Conservation (phyloP, 1,140 invertebrate species). For the Trichonephila clavata region DNA sequence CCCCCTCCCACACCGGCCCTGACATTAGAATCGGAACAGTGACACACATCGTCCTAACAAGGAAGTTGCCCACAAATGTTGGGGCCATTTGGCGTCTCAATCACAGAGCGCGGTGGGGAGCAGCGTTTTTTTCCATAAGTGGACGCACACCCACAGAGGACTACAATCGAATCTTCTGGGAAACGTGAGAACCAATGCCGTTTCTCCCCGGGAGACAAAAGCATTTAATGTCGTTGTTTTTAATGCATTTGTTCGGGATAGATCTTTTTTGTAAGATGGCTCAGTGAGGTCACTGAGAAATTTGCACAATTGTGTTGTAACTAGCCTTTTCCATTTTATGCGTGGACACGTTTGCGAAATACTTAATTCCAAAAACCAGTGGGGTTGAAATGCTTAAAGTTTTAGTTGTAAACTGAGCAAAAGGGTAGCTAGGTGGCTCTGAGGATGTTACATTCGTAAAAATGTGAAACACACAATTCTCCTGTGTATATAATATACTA, state of each 20-base stretch:
- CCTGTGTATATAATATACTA: too few relatives aligned
- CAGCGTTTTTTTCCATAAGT: background rate
- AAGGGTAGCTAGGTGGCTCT: too few relatives aligned
- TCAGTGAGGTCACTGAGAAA: too few relatives aligned
- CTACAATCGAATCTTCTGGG: constrained; percentile 1
- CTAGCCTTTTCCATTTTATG: too few relatives aligned
- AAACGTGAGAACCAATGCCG: background rate
- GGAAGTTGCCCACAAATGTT: background rate
- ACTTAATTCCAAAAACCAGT: too few relatives aligned
- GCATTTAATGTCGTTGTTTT: background rate
- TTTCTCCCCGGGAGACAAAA: background rate
- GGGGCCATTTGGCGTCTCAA: background rate
- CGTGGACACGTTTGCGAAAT: too few relatives aligned
- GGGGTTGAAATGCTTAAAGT: too few relatives aligned
- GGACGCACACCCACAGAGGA: background rate
- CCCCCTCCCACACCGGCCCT: background rate
- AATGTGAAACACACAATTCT: too few relatives aligned
- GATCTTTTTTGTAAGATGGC: too few relatives aligned
- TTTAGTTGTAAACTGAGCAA: too few relatives aligned
- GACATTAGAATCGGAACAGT: constrained; percentile 4
- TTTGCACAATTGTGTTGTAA: too few relatives aligned
- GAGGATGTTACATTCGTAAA: too few relatives aligned
- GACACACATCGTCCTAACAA: constrained; percentile 23
- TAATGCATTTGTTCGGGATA: background rate
- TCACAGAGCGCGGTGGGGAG: background rate